These are phyloP conservation scores for Epizoanthus ramosus DNA, from an alignment of 92 coral and sea anemone genomes.

Conservation along the genomic window DNA sequence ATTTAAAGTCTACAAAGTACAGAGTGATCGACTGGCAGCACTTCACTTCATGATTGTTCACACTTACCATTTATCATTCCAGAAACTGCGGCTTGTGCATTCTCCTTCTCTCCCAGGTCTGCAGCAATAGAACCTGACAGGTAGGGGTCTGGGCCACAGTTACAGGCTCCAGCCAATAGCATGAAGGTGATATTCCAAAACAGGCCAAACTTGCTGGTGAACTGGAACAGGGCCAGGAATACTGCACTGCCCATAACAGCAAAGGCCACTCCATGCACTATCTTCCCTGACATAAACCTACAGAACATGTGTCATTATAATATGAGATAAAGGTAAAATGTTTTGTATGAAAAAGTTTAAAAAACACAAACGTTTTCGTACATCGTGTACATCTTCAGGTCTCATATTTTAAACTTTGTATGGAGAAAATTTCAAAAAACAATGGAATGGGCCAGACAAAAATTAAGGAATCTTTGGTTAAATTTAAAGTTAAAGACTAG, in stretches of 20 bases:
- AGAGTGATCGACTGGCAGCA: too few relatives aligned
- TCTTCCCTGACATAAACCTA: slow-evolving; percentile 76
- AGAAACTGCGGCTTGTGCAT: slow-evolving; percentile 98
- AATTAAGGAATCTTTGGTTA: too few relatives aligned
- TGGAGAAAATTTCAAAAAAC: too few relatives aligned
- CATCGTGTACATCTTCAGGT: too few relatives aligned
- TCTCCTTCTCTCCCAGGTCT: slow-evolving; percentile 87
- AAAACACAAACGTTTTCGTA: too few relatives aligned
- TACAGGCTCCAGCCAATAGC: slow-evolving; percentile 96
- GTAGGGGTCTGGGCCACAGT: slow-evolving; percentile 98
- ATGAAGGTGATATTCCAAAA: slow-evolving; percentile 77
- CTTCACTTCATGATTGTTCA: too few relatives aligned
- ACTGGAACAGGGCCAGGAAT: slow-evolving; percentile 83
- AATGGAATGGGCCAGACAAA: too few relatives aligned
- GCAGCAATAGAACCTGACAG: slow-evolving; percentile 95
- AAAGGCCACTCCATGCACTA: slow-evolving; percentile 75
- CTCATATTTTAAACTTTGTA: too few relatives aligned
- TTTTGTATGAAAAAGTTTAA: too few relatives aligned
- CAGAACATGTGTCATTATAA: not conserved
- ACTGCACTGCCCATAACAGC: slow-evolving; percentile 83
- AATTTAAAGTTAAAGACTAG: too few relatives aligned
- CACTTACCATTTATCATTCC: slow-evolving; percentile 94
- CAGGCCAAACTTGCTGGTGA: slow-evolving; percentile 87
- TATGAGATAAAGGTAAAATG: too few relatives aligned
- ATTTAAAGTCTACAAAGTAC: too few relatives aligned